Evolutionary conservation across 2,888 invertebrate species (phyloP).

Genomic region (Spodoptera littoralis): DNA sequence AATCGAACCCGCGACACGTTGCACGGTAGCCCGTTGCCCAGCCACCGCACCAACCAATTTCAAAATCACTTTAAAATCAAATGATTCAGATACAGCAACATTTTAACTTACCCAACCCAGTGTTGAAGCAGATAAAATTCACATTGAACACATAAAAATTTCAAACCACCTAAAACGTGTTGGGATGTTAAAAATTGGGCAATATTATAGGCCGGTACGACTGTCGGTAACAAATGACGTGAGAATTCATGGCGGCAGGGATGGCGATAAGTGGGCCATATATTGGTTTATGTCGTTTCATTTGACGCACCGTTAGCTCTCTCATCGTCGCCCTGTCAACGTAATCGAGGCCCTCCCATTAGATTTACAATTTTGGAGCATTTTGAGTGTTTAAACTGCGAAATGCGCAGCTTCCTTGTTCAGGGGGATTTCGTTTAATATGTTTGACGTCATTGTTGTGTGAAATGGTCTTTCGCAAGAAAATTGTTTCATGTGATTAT

Average conservation of each 20-base stretch:
- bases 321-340: constrained; percentile 38
- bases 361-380: constrained; percentile 46
- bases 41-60: no score
- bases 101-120: no score
- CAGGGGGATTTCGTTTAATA: background rate
- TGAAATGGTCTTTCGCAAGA: no score
- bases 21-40: no score
- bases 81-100: no score
- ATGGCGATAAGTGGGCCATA: constrained; percentile 52
- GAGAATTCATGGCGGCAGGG: constrained; percentile 42
- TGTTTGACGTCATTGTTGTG: background rate
- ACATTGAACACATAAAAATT: no score
- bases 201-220: constrained; percentile 17
- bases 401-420: constrained; percentile 5
- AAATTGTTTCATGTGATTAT: no score
- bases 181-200: constrained; percentile 17
- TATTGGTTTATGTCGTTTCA: constrained; percentile 55
- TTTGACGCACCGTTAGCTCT: constrained; percentile 43
- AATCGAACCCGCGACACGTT: no score
- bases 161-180: constrained; percentile 1
- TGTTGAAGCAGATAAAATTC: no score
- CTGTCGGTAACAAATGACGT: constrained; percentile 51
- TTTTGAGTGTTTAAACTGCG: constrained; percentile 22
- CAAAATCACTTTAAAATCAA: no score
- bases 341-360: constrained; percentile 30